Conservation (phyloP, 2,888 invertebrate genomes). For the Dryocosmus kuriphilus region DNA sequence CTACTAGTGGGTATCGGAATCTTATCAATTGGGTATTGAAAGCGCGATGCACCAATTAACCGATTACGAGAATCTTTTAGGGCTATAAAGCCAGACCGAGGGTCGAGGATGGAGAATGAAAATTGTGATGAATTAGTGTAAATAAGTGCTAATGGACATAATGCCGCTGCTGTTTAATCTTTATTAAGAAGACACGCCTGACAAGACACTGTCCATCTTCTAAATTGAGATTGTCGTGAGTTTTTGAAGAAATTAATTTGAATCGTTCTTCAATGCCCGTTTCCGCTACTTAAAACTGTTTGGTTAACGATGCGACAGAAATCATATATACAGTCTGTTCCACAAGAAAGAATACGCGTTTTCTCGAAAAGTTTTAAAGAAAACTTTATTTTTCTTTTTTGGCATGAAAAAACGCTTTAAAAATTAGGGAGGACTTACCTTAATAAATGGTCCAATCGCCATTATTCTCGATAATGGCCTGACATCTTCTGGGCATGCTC, state of each 20-base stretch:
- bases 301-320: neutral
- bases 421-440: no score
- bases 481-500: no score
- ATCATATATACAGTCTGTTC: no score
- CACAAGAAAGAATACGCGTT: no score
- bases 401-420: no score
- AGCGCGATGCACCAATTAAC: slow-evolving; percentile 20
- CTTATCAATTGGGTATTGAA: slow-evolving; percentile 22
- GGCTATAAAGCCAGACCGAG: slow-evolving; percentile 43
- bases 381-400: no score
- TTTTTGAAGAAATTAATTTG: slow-evolving; percentile 60
- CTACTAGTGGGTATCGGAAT: slow-evolving; percentile 14
- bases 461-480: no score
- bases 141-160: slow-evolving; percentile 73
- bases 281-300: slow-evolving; percentile 19
- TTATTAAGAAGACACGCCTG: slow-evolving; percentile 67
- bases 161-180: slow-evolving; percentile 74
- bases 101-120: slow-evolving; percentile 63
- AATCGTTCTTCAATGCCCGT: slow-evolving; percentile 41
- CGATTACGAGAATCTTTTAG: slow-evolving; percentile 24
- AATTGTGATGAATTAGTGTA: slow-evolving; percentile 74
- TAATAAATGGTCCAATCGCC: no score
- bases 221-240: slow-evolving; percentile 57
- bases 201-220: slow-evolving; percentile 55
- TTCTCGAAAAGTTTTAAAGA: no score